A percentile compares a stretch with the other conserved stretches of the same genome.
Evolutionary conservation across 2,888 invertebrate species (phyloP).

Genomic region (Tortricodes alternella): DNA sequence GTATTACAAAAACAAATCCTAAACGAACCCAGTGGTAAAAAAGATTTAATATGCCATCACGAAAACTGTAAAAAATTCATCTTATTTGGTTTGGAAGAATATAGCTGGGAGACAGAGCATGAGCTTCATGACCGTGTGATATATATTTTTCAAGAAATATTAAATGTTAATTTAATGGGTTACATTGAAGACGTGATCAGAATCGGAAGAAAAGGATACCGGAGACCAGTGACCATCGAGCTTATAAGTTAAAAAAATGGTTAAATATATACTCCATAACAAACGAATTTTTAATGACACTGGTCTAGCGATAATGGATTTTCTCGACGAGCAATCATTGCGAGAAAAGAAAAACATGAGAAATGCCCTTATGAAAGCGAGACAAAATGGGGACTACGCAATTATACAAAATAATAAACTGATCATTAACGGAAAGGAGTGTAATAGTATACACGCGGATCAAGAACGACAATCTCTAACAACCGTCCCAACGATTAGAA

Average conservation of each 20-base stretch:
- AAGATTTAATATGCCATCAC: background rate
- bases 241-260: conserved; percentile 1
- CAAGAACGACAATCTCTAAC: no score
- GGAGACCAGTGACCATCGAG: background rate
- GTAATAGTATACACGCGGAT: no score
- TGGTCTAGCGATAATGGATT: no score
- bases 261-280: background rate
- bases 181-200: background rate
- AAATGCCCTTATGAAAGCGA: no score
- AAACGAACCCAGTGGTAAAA: background rate
- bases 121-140: background rate
- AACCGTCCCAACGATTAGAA: no score
- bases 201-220: background rate
- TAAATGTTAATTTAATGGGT: background rate
- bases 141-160: background rate
- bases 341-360: no score
- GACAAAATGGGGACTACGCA: no score
- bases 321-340: no score
- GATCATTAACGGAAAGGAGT: no score
- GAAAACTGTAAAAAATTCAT: background rate
- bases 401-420: no score
- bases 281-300: background rate
- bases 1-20: background rate
- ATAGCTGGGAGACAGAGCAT: background rate
- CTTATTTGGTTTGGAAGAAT: background rate